Evolutionary conservation across 2,888 invertebrate species (phyloP), one percentile per base, ranked within the genome.

Genomic region (Acholoe squamosa): DNA sequence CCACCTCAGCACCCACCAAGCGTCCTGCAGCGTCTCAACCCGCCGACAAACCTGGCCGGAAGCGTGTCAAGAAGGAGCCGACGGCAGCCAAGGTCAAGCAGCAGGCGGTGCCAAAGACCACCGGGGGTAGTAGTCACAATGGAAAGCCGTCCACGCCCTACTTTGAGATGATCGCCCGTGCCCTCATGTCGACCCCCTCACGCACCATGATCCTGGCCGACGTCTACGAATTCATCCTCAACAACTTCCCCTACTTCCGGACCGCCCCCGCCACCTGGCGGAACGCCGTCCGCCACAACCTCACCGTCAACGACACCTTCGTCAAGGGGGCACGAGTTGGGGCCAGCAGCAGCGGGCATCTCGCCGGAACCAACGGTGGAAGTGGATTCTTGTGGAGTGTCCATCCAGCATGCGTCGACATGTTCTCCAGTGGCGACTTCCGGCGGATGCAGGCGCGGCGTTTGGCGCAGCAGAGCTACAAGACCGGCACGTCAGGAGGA

Each of bases 221-320:
- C 67, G 31, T 89, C 33, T 89, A 89, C 34, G 89, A 28, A 14
- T 61, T 33, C 89, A 89, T 89, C 89, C 67, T 89, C n/a, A 5
- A 89, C 34, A 0, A 67, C 43, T 89, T 33, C 56, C 89, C 89
- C n/a, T 89, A 67, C 89, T 89, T 31, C 89, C 89, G 34, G 12
- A 89, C 67, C 31, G 89, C 89, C 67, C 61, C 61, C 22, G 25
- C n/a, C 89, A 89, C 61, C 89, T 89, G 89, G 89, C 28, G 89
- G 61, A 89, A 89, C 25, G 89, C 89, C 22, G 89, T 89, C 14
- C 61, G 89, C 34, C 89, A 89, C 89, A 89, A 89, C 89, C 89
- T 89, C 33, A 67, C 89, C 89, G 67, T 67, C 61, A 56, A 89
- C 61, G 61, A 67, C 33, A 34, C 61, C 67, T 89, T 89, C 89